A percentile compares a stretch with the other conserved stretches of the same genome.
phyloP scores from a whole-genome alignment of 1,140 invertebrate species.

The Drosophila elegans region DNA sequence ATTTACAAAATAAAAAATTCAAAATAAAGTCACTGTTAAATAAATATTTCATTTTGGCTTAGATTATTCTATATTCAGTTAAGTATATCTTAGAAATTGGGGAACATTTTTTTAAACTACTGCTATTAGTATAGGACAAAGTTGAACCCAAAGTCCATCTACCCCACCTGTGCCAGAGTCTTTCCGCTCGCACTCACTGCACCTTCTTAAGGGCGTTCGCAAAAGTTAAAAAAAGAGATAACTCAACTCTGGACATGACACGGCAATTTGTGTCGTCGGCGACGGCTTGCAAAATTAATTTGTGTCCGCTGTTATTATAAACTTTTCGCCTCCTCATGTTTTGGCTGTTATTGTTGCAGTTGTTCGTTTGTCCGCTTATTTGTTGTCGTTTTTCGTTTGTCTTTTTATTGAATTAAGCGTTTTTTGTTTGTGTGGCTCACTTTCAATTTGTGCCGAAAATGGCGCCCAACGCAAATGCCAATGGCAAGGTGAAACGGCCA shows the following conservation, averaged over 20 bases:
- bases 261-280: slow-evolving; percentile 77
- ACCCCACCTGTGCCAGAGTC: not conserved
- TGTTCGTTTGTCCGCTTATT: slow-evolving; percentile 25
- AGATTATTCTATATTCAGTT: no score
- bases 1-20: no score
- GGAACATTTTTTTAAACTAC: no score
- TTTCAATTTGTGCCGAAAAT: slow-evolving; percentile 73
- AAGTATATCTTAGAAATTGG: no score
- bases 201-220: slow-evolving; percentile 26
- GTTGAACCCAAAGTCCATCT: not conserved
- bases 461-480: slow-evolving; percentile 30
- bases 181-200: not conserved
- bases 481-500: slow-evolving; percentile 20
- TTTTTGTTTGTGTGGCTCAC: slow-evolving; percentile 40
- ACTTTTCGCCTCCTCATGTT: slow-evolving; percentile 49
- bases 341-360: slow-evolving; percentile 51
- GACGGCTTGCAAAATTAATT: slow-evolving; percentile 81
- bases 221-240: slow-evolving; percentile 43
- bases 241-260: slow-evolving; percentile 76
- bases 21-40: no score
- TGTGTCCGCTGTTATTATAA: slow-evolving; percentile 81
- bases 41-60: no score
- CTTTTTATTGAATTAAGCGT: slow-evolving; percentile 68
- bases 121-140: not conserved
- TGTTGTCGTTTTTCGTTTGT: slow-evolving; percentile 11